phyloP scores from a whole-genome alignment of 2,113 vertebrate species.

The Dasyprocta punctata region DNA sequence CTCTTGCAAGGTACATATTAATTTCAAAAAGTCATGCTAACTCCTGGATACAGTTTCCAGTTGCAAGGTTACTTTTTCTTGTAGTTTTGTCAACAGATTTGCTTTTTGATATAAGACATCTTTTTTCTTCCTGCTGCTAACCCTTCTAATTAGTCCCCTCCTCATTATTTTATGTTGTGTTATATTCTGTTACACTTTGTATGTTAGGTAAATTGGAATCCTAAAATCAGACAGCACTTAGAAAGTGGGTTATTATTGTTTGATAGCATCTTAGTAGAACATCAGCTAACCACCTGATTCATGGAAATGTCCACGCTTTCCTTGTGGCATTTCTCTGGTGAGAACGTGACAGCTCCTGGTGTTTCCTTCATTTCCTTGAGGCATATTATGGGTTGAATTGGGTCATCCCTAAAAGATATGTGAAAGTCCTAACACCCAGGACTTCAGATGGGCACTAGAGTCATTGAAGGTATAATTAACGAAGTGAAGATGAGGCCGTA shows the following conservation, averaged over 20 bases:
- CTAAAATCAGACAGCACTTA: neutral
- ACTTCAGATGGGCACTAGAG: neutral
- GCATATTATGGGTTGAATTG: neutral
- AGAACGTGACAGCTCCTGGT: neutral
- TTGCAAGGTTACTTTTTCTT: constrained; percentile 6
- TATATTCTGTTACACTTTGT: neutral
- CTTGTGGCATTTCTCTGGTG: neutral
- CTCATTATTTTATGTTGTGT: neutral
- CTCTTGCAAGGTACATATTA: neutral
- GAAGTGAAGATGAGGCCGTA: neutral
- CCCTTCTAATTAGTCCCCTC: neutral
- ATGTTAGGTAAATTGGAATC: constrained; percentile 20
- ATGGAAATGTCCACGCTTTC: neutral
- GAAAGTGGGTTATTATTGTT: neutral
- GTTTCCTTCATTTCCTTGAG: neutral
- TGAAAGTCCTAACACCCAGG: neutral
- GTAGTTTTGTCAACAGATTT: neutral
- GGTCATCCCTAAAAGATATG: neutral
- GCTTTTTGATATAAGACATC: neutral
- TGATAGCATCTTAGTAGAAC: neutral
- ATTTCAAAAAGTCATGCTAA: neutral
- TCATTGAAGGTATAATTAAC: neutral
- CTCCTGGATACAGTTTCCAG: neutral
- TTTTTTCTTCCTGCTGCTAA: neutral
- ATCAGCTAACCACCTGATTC: neutral